These are phyloP conservation scores for Nothocercus julius DNA, from an alignment of 2,113 vertebrate genomes.

Conservation along the genomic window DNA sequence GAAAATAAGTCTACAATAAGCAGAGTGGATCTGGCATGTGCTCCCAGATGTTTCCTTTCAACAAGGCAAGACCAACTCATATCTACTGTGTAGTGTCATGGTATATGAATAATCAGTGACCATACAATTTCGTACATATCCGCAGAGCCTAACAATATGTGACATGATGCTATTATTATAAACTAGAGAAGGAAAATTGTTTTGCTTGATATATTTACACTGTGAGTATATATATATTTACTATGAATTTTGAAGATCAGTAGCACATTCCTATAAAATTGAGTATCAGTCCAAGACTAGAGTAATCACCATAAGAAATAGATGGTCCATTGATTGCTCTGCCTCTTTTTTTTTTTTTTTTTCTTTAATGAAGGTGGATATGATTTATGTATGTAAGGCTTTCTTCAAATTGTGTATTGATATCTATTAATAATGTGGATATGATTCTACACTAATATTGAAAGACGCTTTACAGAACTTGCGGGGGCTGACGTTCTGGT, in stretches of 20 bases:
- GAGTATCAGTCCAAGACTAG: background rate
- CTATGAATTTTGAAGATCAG: background rate
- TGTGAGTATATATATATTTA: slow-evolving; percentile 8
- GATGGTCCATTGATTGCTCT: background rate
- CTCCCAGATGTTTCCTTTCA: background rate
- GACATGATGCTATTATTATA: background rate
- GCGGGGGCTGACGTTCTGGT: background rate
- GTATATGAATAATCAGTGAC: background rate
- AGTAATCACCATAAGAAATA: background rate
- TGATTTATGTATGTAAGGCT: background rate
- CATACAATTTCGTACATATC: background rate
- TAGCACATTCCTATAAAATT: background rate
- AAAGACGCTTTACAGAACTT: background rate
- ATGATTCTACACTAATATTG: background rate
- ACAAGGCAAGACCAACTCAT: background rate
- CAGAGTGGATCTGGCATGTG: background rate
- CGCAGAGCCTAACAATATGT: background rate
- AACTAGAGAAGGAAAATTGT: background rate
- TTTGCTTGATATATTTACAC: background rate
- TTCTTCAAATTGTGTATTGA: slow-evolving; percentile 10
- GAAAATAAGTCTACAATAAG: background rate
- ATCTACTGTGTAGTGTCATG: background rate
- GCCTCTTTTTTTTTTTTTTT: background rate
- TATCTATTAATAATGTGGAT: background rate
- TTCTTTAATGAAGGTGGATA: background rate